Evolutionary conservation across 2,888 invertebrate genomes (phyloP), one percentile per base, ranked within the genome.

Genomic region (Drosophila monieri): DNA sequence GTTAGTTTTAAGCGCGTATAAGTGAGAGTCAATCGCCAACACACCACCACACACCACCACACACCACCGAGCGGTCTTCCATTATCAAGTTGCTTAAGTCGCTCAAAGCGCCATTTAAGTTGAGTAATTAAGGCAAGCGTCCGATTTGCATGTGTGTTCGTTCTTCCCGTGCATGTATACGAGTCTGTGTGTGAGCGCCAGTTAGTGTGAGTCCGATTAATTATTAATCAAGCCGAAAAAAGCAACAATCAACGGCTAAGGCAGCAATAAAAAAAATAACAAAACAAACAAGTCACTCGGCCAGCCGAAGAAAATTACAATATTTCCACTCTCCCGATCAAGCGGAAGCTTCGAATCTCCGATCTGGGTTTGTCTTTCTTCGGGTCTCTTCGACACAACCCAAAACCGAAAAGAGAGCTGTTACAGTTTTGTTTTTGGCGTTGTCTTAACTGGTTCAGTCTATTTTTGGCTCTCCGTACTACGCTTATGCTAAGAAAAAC

Each of bases 41-140:
- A 80, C 64, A 46, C 43, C 64, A 72, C 73, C 69, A 75, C 69
- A 80, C 64, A 46, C 43, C 64, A 72, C 73, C 69, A 80, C 64
- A 46, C 43, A 72, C 66, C 65, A 55, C 44, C 49, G 37, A 49
- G 59, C 56, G 58, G 21, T 64, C 73, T 44, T 18, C 74, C 76
- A 76, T 49, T 69, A 67, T 79, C 79, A 80, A 83, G 86, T 86
- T 81, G 86, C 86, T 81, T 80, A 84, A 85, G 86, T 83, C 87
- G 85, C 85, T 86, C 83, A 87, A 85, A 80, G 87, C 84, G 87
- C 87, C 84, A 84, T 87, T 87, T 83, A 87, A 84, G 84, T 87
- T 84, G 88, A 87, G 87, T 84, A 84, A 84, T 84, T 84, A 84
- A 85, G 86, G 73, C 76, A 73, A 74, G 78, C 87, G 73, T 70